A percentile compares a stretch with the other conserved stretches of the same genome.
Evolutionary conservation across 2,113 vertebrate genomes (phyloP).

Genomic region (Argyrosomus japonicus): DNA sequence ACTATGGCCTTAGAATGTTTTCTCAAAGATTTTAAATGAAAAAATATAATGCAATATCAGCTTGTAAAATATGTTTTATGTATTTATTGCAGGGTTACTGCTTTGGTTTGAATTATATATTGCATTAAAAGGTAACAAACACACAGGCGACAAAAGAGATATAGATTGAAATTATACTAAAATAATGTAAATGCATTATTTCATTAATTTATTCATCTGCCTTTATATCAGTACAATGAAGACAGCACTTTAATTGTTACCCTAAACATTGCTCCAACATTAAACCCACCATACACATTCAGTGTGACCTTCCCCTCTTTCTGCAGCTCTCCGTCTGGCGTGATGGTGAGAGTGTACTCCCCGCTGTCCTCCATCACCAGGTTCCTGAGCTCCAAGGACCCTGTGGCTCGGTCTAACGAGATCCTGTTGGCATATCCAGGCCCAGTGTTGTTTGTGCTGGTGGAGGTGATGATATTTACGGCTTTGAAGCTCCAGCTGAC

Average conservation of each 20-base stretch:
- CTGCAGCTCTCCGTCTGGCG: slow-evolving; percentile 37
- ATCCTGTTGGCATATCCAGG: slow-evolving; percentile 45
- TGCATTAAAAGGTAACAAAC: neutral
- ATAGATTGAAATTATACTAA: neutral
- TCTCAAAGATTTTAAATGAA: neutral
- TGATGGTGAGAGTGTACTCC: slow-evolving; percentile 66
- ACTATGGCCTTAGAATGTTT: neutral
- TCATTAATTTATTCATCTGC: neutral
- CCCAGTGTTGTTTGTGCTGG: neutral
- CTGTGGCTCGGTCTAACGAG: slow-evolving; percentile 64
- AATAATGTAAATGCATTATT: neutral
- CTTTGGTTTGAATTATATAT: neutral
- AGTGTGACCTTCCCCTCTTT: slow-evolving; percentile 43
- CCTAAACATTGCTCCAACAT: neutral
- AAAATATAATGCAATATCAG: neutral
- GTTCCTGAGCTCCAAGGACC: slow-evolving; percentile 71
- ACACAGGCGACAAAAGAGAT: neutral
- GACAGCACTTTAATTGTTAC: neutral
- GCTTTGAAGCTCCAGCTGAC: slow-evolving; percentile 75
- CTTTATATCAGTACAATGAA: neutral
- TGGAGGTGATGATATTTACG: slow-evolving; percentile 57
- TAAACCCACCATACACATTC: slow-evolving; percentile 69
- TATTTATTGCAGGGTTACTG: neutral
- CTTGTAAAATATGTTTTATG: neutral
- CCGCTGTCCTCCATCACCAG: slow-evolving; percentile 69